Conservation (phyloP, 2,113 vertebrate genomes). For the Tachycineta bicolor region DNA sequence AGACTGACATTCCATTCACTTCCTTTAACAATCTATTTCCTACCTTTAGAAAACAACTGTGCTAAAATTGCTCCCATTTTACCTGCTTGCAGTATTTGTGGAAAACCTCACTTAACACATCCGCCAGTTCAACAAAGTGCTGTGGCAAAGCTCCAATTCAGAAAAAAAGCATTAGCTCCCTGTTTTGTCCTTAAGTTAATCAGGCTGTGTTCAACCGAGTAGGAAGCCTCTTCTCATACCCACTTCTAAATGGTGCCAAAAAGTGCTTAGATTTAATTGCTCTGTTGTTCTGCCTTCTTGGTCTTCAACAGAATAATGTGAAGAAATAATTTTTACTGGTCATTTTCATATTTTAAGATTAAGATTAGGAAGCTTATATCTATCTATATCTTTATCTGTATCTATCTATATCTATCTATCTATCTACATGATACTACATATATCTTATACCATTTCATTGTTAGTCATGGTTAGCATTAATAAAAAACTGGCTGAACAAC, state of each 20-base stretch:
- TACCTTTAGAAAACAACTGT: not conserved
- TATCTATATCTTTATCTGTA: too few relatives aligned
- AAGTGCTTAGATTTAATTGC: not conserved
- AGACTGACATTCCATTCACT: not conserved
- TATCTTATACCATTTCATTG: not conserved
- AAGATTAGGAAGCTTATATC: not conserved
- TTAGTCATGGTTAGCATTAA: not conserved
- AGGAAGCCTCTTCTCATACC: not conserved
- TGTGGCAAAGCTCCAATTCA: not conserved
- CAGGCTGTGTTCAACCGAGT: not conserved
- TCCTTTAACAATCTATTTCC: not conserved
- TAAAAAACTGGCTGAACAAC: not conserved
- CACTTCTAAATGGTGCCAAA: not conserved
- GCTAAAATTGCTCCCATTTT: not conserved
- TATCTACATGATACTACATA: not conserved
- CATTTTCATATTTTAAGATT: not conserved
- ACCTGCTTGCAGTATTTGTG: not conserved
- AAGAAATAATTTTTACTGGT: not conserved
- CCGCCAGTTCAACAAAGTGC: not conserved
- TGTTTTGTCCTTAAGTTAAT: not conserved
- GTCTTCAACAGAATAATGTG: not conserved
- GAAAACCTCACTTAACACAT: slow-evolving; percentile 2
- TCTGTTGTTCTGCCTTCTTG: not conserved
- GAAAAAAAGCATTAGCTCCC: not conserved
- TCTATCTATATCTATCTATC: too few relatives aligned